Base-by-base conservation (phyloP, 2,797 vertebrate genomes). In the Anguilla anguilla region DNA sequence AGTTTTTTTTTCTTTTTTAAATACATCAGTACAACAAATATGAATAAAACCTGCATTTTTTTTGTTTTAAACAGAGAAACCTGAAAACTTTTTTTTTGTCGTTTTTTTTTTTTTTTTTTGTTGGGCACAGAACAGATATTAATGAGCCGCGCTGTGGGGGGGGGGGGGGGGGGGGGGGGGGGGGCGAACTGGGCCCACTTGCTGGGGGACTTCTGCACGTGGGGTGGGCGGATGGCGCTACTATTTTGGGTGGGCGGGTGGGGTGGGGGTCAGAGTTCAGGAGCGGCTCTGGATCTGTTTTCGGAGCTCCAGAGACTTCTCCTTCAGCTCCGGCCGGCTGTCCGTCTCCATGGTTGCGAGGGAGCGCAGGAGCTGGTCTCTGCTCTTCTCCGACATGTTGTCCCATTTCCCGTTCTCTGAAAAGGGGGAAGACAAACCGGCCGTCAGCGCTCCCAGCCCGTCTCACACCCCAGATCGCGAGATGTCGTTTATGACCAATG, bases 201-300 rank as follows among this genome's bases (percentile, higher is more conserved):
- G 53, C 79, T n/a, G 59, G 55, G 55, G 79, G 31, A n/a, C 17
- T 49, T 35, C 25, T 46, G 39, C 3, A 31, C 84, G 31, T n/a
- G 10, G 67, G n/a, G 17, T 61, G 69, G n/a, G 49, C 67, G 61
- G 85, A 51, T 82, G 43, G 43, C 15, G 79, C 39, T 25, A 25
- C 19, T 11, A 59, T 59, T 59, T 59, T 39, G 28, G 28, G 46
- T 31, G 0, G 11, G 59, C 51, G 51, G 43, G 7, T 15, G 39
- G 57, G 57, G 57, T 2, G 13, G 51, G 46, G 57, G 39, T 90
- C 86, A 86, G 57, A 88, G 88, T 89, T 98, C 93, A 99, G 85
- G 97, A 96, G 91, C 97, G 96, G 92, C 96, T 98, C 96, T 98
- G 97, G 94, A 99, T 97, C 93, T 96, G 97, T 89, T 97, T 97